Base-by-base conservation (phyloP, 2,888 invertebrate genomes). In the Caenorhabditis angaria region DNA sequence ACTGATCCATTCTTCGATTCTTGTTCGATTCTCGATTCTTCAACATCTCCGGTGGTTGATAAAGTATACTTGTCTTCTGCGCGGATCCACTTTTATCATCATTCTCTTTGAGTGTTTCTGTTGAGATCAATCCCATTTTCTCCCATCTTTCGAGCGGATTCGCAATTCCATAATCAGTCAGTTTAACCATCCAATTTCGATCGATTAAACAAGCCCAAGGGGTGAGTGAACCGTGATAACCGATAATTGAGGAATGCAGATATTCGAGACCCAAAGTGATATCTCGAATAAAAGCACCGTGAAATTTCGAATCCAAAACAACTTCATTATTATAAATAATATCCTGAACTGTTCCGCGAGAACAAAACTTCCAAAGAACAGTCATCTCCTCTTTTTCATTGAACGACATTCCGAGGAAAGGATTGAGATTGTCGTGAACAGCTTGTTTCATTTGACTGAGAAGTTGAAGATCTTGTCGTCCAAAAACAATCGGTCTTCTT, bases 381-480 rank as follows among this genome's bases (percentile, higher is more conserved):
- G 83, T 69, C 81, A 86, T 78, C 24, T 86, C 86, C 28, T 86
- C 86, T 56, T 85, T 86, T 61, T 86, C 86, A 61, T 86, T 86
- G 68, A 86, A 86, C 14, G 83, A 79, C 79, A 86, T 82, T 72
- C 97, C 97, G 88, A 97, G 94, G 90, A 97, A 97, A 64, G 94
- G 94, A 90, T 97, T 97, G 79, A 97, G 91, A 89, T 97, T 97
- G 89, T 95, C 95, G 90, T 97, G 97, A 35, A 95, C 92, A 84
- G 97, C 58, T 24, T 58, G 58, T 27, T 58, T 58, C 58, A 58
- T 58, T 90, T 90, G 71, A 8, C 70, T 75, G 6, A 82, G 59
- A n/a, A 81, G 70, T 57, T 81, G 77, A 61, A 80, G 61, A 70
- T 85, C 85, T 24, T 62, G 53, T n/a, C 85, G 70, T 12, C 35